Base-by-base conservation (phyloP, 2,113 vertebrate genomes). In the Pteropus alecto region DNA sequence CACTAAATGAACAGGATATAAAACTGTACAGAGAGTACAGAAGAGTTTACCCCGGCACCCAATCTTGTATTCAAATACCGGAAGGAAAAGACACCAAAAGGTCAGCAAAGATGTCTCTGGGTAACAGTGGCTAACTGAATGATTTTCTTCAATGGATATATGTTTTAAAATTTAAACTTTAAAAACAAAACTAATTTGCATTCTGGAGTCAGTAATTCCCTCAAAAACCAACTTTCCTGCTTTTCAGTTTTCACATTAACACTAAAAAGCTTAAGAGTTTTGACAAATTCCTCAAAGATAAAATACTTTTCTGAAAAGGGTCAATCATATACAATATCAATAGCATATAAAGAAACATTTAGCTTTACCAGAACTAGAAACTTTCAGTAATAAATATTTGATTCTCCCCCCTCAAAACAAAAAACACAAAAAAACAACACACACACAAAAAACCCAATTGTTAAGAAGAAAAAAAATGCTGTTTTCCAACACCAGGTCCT, bases 211-310 rank as follows among this genome's bases (percentile, higher is more conserved):
- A 48, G 10, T 58, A 46, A 93, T 30, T 90, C 73, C 24, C 65
- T 93, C 54, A 77, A 71, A 90, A 83, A 18, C 56, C 46, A 24
- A 68, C 60, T 91, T 91, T 68, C 14, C 33, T 88, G 56, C 16
- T 90, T 84, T 70, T 87, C 18, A 58, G 35, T 81, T 90, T 83
- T 90, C 65, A 87, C 38, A 24, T 43, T 43, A 74, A 35, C 41
- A 83, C 22, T 30, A 67, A 76, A 61, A 79, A 90, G 56, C 67
- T 56, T 76, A 71, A 71, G 35, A 51, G 33, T 61, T 92, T 33
- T 88, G 14, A 88, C n/a, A 96, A 87, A 63, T 35, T 85, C 51
- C 54, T 96, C 22, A 56, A 41, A 48, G 41, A 81, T 93, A 89
- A 92, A 91, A 77, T 43, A 65, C 12, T 46, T 81, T 90, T 70